Evolutionary conservation across 1,140 invertebrate genomes (phyloP).

Genomic region (Teleopsis dalmanni): DNA sequence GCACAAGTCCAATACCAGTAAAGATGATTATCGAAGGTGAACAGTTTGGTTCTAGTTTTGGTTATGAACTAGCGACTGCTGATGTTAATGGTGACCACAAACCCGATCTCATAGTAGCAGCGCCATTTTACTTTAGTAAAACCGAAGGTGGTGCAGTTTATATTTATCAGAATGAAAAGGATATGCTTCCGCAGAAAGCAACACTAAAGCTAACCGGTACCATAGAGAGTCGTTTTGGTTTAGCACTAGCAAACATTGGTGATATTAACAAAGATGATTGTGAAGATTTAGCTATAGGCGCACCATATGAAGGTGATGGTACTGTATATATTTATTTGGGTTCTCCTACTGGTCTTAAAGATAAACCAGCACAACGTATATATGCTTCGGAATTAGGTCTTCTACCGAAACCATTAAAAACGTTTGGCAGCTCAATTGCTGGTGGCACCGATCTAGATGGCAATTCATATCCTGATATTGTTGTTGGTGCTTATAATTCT

Average conservation of each 20-base stretch:
- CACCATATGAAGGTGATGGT: constrained; percentile 79
- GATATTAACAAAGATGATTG: constrained; percentile 88
- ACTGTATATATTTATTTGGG: constrained; percentile 86
- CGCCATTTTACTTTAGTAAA: constrained; percentile 82
- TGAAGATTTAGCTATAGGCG: constrained; percentile 84
- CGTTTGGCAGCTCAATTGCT: constrained; percentile 83
- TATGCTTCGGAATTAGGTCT: constrained; percentile 35
- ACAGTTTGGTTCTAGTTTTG: constrained; percentile 82
- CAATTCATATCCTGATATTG: constrained; percentile 87
- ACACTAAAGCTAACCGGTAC: constrained; percentile 61
- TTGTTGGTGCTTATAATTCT: constrained; percentile 70
- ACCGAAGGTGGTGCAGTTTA: constrained; percentile 83
- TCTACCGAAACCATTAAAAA: constrained; percentile 51
- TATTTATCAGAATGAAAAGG: constrained; percentile 64
- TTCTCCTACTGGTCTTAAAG: constrained; percentile 61
- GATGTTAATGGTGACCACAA: constrained; percentile 85
- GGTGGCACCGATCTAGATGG: constrained; percentile 84
- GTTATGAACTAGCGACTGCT: constrained; percentile 74
- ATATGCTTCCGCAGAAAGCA: constrained; percentile 49
- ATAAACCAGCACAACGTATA: constrained; percentile 62
- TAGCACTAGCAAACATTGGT: constrained; percentile 75
- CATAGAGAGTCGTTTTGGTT: constrained; percentile 75
- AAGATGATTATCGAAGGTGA: constrained; percentile 65
- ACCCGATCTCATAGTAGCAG: constrained; percentile 80
- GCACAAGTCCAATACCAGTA: constrained; percentile 55